A percentile compares a stretch with the other conserved stretches of the same genome.
Evolutionary conservation across 2,888 invertebrate species (phyloP).

Genomic region (Xylocampa areola): DNA sequence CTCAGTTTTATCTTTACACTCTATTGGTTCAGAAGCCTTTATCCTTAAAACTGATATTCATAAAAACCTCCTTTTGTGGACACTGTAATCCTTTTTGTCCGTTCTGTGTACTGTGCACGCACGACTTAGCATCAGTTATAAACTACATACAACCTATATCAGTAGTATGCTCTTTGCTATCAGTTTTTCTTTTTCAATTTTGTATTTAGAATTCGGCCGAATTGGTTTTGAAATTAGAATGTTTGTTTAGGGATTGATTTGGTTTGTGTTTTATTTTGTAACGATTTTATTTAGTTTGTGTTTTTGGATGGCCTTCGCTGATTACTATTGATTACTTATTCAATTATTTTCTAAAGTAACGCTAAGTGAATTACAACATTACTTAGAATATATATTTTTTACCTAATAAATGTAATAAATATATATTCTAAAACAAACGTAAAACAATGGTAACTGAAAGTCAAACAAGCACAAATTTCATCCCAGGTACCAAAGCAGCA

Average conservation of each 20-base stretch:
- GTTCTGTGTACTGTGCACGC: conserved; percentile 17
- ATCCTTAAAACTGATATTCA: conserved; percentile 50
- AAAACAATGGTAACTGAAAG: no score
- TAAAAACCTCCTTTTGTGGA: conserved; percentile 53
- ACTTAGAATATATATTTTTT: no score
- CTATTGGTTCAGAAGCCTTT: conserved; percentile 62
- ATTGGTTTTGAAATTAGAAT: conserved; percentile 12
- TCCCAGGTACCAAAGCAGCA: conserved; percentile 5
- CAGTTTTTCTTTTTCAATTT: neutral
- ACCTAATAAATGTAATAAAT: no score
- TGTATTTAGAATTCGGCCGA: neutral
- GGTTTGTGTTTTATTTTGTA: neutral
- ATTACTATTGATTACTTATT: no score
- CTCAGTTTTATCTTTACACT: conserved; percentile 59
- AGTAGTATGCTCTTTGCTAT: neutral
- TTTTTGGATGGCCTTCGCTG: no score
- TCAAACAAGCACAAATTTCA: conserved; percentile 10
- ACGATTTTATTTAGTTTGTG: no score
- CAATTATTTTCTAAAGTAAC: no score
- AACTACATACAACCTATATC: conserved; percentile 11
- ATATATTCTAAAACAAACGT: no score
- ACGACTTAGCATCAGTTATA: conserved; percentile 12
- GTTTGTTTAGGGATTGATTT: neutral
- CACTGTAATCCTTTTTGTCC: conserved; percentile 47
- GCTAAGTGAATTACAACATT: no score